phyloP scores from a whole-genome alignment of 1,140 invertebrate genomes.

The Vanessa atalanta region DNA sequence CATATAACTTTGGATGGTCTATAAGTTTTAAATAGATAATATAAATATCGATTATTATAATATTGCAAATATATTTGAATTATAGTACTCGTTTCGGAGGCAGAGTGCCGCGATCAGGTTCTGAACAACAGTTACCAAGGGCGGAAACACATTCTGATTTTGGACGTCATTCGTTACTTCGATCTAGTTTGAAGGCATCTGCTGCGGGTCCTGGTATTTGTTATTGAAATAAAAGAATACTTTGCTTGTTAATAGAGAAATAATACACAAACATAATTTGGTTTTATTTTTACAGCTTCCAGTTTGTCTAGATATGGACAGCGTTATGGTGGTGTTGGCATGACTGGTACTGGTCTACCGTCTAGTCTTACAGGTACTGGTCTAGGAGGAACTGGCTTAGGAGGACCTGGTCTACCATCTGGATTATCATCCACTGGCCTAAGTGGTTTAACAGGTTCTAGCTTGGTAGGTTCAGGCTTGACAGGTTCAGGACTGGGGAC shows the following conservation, averaged over 20 bases:
- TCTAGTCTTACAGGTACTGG: constrained; percentile 60
- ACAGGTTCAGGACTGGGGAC: constrained; percentile 64
- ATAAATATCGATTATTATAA: not conserved
- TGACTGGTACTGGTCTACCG: constrained; percentile 62
- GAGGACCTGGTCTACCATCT: constrained; percentile 61
- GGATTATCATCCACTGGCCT: constrained; percentile 67
- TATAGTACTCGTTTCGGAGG: constrained; percentile 62
- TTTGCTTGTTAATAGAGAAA: not conserved
- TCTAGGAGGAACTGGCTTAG: constrained; percentile 53
- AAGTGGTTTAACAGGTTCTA: constrained; percentile 69
- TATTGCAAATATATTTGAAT: constrained; percentile 25
- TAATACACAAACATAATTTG: not conserved
- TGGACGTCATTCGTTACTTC: constrained; percentile 86
- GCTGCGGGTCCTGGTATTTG: constrained; percentile 57
- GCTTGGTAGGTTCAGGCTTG: constrained; percentile 67
- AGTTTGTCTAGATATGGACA: constrained; percentile 72
- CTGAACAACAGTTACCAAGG: constrained; percentile 90
- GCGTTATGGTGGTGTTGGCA: constrained; percentile 71
- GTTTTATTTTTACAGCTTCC: constrained; percentile 45
- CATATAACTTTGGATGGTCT: not conserved
- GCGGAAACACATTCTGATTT: constrained; percentile 88
- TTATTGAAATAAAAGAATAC: not conserved
- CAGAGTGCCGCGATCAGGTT: constrained; percentile 89
- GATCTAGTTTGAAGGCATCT: constrained; percentile 87
- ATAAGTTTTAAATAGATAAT: not conserved